Base-by-base conservation (phyloP, 2,113 vertebrate species). In the Platichthys flesus region DNA sequence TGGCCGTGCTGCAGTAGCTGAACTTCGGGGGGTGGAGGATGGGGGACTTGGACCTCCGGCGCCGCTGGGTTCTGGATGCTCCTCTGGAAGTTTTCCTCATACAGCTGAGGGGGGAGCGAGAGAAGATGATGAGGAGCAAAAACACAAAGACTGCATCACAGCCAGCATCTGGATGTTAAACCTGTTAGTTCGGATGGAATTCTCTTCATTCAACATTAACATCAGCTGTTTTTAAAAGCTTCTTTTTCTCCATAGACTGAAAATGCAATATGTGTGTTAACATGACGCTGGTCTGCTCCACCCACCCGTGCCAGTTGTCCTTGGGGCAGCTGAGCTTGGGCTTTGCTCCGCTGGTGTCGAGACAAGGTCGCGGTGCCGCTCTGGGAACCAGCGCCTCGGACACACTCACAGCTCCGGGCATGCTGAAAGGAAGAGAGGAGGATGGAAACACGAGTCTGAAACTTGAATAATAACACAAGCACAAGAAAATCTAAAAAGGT, bases 231-330 rank as follows among this genome's bases (percentile, higher is more conserved):
- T 31, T 31, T 6, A 31, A 31, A 31, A 1, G 6, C 6, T 31
- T 31, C 6, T 31, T 31, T 31, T 7, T 31, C 28, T 31, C 1
- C 28, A 31, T 1, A 31, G 28, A 31, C 28, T 31, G 28, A 31
- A 6, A 31, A 28, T 28, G 28, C 28, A 5, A 7, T 31, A 7
- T 31, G 28, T 42, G 10, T 42, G 40, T 42, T 13, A 13, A 10
- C 40, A 12, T 42, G 40, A 42, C 40, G 10, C 1, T 0, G 6
- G 31, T 28, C 28, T 31, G 31, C 40, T 13, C 40, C 1, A 74
- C 95, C 93, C 91, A 98, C 98, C 97, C 96, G 20, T 97, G 97
- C 98, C 98, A 98, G 90, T 94, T 94, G 82, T 99, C 98, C 89
- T 99, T 99, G 1, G 94, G 71, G 89, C 94, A 95, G 24, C 85